Base-by-base conservation (phyloP, 92 coral and sea anemone species). In the Paramuricea clavata region DNA sequence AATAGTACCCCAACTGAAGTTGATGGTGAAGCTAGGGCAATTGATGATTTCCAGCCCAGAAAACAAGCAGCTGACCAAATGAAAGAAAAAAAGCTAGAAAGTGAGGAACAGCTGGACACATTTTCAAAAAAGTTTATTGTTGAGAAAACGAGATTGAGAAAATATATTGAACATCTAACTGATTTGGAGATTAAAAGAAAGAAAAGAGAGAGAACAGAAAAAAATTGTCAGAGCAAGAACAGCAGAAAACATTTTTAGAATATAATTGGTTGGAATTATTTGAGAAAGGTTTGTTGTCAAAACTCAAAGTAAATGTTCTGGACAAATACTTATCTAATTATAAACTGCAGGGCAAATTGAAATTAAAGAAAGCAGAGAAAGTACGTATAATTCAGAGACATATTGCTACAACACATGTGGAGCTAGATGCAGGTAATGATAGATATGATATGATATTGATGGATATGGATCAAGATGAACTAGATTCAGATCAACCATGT, bases 41-140 rank as follows among this genome's bases (percentile, higher is more conserved):
- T 61, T 6, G 88, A 85, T 59, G 88, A 74, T 33, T 85, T 85
- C 12, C 88, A 85, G 42, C 88, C 88, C 22, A 50, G 88, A 30
- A 85, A 85, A 60, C 88, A 85, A 36, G 82, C 88, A 2, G 56
- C 22, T 15, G 32, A n/a, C 44, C 19, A 28, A 26, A 67, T 82
- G 61, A 28, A 1, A 11, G 67, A 82, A 82, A 30, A 34, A 65
- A 28, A 28, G 49, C 16, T 67, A 57, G 76, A 49, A 13, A 82
- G 31, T 5, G 86, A 85, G 35, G 81, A 57, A 72, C 72, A 85
- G 43, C 35, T 85, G 21, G 72, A 85, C 15, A 23, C 61, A 6
- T 74, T 85, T 41, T 50, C 57, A 5, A 22, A 74, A 19, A 85
- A 35, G n/a, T 85, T 32, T 35, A 85, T 85, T 36, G 88, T 85